Evolutionary conservation across 1,140 invertebrate species (phyloP).

Genomic region (Muscidifurax raptorellus): DNA sequence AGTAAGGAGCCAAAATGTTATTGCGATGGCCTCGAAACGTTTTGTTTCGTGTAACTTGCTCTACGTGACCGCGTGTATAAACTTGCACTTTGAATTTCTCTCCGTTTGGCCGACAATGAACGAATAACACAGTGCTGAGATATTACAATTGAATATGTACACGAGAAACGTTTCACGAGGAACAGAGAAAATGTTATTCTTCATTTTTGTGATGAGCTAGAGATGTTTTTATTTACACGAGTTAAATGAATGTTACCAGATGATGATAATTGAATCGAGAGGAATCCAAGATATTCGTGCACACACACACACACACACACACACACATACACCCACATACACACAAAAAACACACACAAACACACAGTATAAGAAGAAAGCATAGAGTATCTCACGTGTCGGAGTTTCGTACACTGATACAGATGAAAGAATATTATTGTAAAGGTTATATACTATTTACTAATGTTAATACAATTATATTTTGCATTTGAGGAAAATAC

Average conservation of each 20-base stretch:
- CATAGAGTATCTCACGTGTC: background rate
- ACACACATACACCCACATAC: too few species aligned
- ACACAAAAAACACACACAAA: background rate
- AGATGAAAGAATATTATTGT: constrained; percentile 43
- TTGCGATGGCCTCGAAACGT: constrained; percentile 1
- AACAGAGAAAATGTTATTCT: background rate
- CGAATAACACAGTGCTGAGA: too few species aligned
- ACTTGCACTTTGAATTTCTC: background rate
- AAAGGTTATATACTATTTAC: constrained; percentile 48
- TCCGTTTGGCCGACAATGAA: background rate
- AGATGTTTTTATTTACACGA: background rate
- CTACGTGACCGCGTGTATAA: background rate
- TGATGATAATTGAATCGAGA: background rate
- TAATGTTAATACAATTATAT: constrained; percentile 52
- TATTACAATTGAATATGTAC: too few species aligned
- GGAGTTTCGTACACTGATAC: constrained; percentile 29
- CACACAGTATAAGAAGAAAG: background rate
- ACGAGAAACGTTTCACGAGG: too few species aligned
- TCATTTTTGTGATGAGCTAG: background rate
- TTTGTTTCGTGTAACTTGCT: background rate
- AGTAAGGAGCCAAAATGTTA: constrained; percentile 2
- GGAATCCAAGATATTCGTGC: background rate
- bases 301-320: too few species aligned
- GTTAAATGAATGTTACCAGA: background rate
- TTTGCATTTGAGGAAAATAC: constrained; percentile 51